Conservation (phyloP, 2,888 invertebrate species). For the Napeogenes sylphis region DNA sequence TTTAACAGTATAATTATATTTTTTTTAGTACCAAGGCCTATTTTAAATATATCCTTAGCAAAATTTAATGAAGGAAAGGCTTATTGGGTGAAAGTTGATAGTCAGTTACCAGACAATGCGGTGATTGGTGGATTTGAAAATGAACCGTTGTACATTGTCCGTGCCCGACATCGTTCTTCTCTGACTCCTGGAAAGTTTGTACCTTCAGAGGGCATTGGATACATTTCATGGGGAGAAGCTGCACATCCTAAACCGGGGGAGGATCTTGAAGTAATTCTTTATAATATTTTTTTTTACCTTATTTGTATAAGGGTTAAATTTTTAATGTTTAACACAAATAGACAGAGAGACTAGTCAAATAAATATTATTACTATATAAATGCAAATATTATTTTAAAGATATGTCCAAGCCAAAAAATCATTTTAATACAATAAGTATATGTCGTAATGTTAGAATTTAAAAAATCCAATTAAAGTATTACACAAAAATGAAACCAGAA, state of each 20-base stretch:
- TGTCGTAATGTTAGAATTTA: no score
- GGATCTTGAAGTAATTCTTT: conserved; percentile 3
- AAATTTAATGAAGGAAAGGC: conserved; percentile 62
- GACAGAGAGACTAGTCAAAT: no score
- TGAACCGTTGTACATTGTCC: conserved; percentile 67
- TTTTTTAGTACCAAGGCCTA: conserved; percentile 36
- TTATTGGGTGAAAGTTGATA: conserved; percentile 76
- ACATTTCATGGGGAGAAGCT: conserved; percentile 3
- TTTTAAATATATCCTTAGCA: conserved; percentile 32
- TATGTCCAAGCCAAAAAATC: no score
- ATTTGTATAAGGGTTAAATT: no score
- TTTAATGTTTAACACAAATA: no score
- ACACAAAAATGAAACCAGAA: no score
- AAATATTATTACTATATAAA: no score
- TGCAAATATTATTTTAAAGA: no score
- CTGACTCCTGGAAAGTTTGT: conserved; percentile 88
- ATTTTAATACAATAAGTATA: no score
- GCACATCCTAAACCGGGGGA: not conserved
- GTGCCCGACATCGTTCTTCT: conserved; percentile 81
- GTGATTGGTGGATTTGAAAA: conserved; percentile 31
- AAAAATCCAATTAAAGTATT: no score
- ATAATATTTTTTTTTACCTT: not conserved
- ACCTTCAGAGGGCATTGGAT: conserved; percentile 77
- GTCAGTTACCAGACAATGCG: conserved; percentile 29
- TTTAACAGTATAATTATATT: not conserved